These are phyloP conservation scores for Arizona elegans DNA, from an alignment of 2,113 vertebrate species.

Conservation along the genomic window DNA sequence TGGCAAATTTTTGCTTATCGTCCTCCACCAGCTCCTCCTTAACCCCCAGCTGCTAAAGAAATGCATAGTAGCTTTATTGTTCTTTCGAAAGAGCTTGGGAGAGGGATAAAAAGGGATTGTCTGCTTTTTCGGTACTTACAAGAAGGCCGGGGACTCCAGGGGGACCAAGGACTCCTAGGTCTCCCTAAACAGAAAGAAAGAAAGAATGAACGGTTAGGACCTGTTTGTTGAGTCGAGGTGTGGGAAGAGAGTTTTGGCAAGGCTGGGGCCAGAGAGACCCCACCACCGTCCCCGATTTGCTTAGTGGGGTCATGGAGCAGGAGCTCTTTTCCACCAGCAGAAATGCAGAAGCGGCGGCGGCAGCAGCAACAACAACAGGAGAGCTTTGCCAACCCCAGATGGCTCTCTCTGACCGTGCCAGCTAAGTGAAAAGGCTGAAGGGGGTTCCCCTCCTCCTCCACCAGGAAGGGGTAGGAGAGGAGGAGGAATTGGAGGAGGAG, in stretches of 20 bases:
- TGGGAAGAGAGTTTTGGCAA: conserved; percentile 68
- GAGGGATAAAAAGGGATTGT: accelerated
- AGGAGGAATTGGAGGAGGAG: conserved; percentile 10
- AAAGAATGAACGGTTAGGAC: conserved; percentile 58
- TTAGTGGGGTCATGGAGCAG: background rate
- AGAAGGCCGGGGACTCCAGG: conserved; percentile 90
- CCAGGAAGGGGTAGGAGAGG: conserved; percentile 24
- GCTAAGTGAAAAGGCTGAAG: conserved; percentile 25
- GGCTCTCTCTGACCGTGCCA: conserved; percentile 59
- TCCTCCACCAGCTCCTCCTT: background rate
- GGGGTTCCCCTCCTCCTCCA: conserved; percentile 41
- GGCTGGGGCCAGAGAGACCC: conserved; percentile 36
- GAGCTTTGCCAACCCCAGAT: conserved; percentile 54
- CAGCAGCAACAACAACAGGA: background rate
- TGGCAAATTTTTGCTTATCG: background rate
- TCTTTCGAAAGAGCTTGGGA: conserved; percentile 23
- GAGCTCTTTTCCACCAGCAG: background rate
- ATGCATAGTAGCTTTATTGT: background rate
- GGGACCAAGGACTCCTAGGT: conserved; percentile 91
- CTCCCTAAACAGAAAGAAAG: conserved; percentile 80
- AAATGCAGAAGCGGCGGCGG: background rate
- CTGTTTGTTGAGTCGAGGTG: conserved; percentile 59
- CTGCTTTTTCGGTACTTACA: conserved; percentile 80
- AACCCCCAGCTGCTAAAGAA: background rate
- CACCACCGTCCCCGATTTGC: background rate